Conservation (phyloP, 1,140 invertebrate genomes). For the Drosophila arawakana region DNA sequence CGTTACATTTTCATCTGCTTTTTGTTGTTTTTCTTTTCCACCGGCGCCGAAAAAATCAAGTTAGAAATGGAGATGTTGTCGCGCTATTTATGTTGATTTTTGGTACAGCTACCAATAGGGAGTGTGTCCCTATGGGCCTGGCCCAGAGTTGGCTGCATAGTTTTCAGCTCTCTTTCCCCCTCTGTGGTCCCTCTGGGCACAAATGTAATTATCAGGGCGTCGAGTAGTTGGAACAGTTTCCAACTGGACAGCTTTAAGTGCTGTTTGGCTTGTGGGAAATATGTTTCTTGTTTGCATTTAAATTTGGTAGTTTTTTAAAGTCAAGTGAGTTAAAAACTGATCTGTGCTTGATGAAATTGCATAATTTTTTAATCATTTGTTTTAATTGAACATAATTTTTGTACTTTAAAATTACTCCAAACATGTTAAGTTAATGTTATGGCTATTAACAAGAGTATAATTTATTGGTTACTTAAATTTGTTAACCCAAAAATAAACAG, state of each 20-base stretch:
- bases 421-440: no score
- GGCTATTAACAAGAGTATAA: no score
- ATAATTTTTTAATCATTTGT: no score
- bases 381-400: slow-evolving; percentile 1
- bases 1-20: slow-evolving; percentile 24
- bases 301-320: not conserved
- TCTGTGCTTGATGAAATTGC: no score
- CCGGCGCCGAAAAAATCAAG: slow-evolving; percentile 67
- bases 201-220: slow-evolving; percentile 68
- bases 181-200: slow-evolving; percentile 17
- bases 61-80: slow-evolving; percentile 82
- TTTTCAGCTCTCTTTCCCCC: slow-evolving; percentile 14
- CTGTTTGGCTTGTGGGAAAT: not conserved
- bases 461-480: slow-evolving; percentile 5
- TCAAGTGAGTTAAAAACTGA: no score
- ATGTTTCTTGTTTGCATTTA: not conserved
- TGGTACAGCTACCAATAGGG: slow-evolving; percentile 6
- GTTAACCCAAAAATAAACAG: not conserved
- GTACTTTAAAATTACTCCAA: slow-evolving; percentile 1
- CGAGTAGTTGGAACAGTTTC: slow-evolving; percentile 37
- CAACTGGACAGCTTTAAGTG: slow-evolving; percentile 44
- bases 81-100: slow-evolving; percentile 81
- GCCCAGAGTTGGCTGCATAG: slow-evolving; percentile 46
- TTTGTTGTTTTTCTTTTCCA: slow-evolving; percentile 37
- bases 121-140: slow-evolving; percentile 19